Percentiles rank a stretch among this genome's conserved stretches.
Conservation (phyloP, 2,888 invertebrate species). For the Caenorhabditis panamensis region DNA sequence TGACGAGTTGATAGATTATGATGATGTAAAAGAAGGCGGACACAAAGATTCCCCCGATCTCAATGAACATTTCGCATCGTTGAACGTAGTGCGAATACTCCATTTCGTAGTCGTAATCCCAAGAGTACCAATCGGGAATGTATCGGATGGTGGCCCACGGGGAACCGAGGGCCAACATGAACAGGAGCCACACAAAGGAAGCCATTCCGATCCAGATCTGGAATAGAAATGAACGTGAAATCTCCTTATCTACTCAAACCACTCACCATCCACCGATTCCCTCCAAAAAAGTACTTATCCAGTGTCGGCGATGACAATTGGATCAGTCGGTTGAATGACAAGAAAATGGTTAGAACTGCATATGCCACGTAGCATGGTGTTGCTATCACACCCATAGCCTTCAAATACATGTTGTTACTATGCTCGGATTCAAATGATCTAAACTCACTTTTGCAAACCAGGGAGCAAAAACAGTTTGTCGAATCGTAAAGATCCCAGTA, state of each 20-base stretch:
- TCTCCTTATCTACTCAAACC: background rate
- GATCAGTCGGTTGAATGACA: constrained; percentile 72
- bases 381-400: constrained; percentile 71
- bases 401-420: background rate
- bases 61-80: constrained; percentile 72
- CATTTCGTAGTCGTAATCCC: constrained; percentile 72
- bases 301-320: constrained; percentile 64
- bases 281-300: constrained; percentile 67
- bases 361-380: constrained; percentile 76
- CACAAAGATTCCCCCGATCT: constrained; percentile 73
- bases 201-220: constrained; percentile 70
- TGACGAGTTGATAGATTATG: constrained; percentile 67
- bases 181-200: constrained; percentile 55
- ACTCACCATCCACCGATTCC: constrained; percentile 52
- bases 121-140: constrained; percentile 71
- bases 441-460: constrained; percentile 67
- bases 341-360: constrained; percentile 72
- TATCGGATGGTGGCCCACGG: constrained; percentile 73
- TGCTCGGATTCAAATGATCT: too few species aligned
- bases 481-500: constrained; percentile 74
- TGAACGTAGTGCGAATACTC: constrained; percentile 65
- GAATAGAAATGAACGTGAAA: too few species aligned
- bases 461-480: constrained; percentile 64
- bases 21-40: constrained; percentile 71
- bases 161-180: constrained; percentile 65